Conservation (phyloP, 2,888 invertebrate genomes). For the Tipula vernalis region DNA sequence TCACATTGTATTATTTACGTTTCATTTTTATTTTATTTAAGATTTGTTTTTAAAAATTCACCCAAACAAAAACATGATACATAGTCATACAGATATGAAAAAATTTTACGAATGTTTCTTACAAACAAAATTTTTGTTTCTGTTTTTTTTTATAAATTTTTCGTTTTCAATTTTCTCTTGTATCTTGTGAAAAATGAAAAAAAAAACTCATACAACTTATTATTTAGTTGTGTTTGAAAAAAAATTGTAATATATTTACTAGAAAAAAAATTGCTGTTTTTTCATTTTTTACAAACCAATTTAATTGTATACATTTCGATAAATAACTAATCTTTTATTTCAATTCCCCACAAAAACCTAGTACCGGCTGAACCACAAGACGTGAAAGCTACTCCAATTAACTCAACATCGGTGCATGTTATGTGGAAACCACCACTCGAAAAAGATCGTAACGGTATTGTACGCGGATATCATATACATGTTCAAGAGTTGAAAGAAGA, state of each 20-base stretch:
- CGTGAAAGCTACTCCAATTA: slow-evolving; percentile 76
- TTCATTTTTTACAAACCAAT: neutral
- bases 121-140: neutral
- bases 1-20: neutral
- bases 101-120: neutral
- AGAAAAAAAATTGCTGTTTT: neutral
- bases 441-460: slow-evolving; percentile 88
- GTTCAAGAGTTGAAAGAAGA: slow-evolving; percentile 81
- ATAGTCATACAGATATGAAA: neutral
- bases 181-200: neutral
- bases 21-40: neutral
- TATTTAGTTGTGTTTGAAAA: neutral
- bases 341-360: slow-evolving; percentile 33
- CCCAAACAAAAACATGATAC: neutral
- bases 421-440: slow-evolving; percentile 88
- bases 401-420: slow-evolving; percentile 92
- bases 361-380: slow-evolving; percentile 96
- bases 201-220: neutral
- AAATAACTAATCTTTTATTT: neutral
- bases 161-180: neutral
- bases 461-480: slow-evolving; percentile 93
- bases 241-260: neutral
- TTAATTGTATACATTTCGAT: neutral
- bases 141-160: neutral
- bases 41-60: neutral